phyloP scores from a whole-genome alignment of 2,113 vertebrate species.

The Brienomyrus longianalis region DNA sequence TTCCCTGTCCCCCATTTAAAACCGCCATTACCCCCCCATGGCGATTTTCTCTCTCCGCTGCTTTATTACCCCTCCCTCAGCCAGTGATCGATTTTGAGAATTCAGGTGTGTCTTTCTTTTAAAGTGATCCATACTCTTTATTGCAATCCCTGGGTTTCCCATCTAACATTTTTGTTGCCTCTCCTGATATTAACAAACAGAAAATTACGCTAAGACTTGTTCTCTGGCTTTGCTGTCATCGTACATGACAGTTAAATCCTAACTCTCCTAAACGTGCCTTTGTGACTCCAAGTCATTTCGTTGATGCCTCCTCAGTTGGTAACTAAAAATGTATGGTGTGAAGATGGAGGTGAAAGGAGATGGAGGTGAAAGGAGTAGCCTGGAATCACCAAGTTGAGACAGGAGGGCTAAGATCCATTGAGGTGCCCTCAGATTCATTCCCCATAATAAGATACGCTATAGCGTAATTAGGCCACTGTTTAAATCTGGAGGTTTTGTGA shows the following conservation, averaged over 20 bases:
- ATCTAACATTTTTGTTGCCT: background rate
- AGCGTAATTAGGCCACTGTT: too few species aligned
- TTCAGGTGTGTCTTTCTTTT: background rate
- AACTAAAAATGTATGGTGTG: too few species aligned
- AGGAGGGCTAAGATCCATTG: too few species aligned
- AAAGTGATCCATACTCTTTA: constrained; percentile 2
- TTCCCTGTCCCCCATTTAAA: background rate
- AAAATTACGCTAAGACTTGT: background rate
- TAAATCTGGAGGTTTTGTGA: too few species aligned
- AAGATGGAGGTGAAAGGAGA: too few species aligned
- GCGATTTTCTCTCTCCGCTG: background rate
- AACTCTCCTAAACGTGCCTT: background rate
- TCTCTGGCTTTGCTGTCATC: background rate
- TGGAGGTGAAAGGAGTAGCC: too few species aligned
- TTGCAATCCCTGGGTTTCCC: background rate
- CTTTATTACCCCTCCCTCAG: background rate
- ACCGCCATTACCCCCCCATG: background rate
- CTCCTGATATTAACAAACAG: background rate
- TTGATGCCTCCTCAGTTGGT: too few species aligned
- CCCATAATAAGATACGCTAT: too few species aligned
- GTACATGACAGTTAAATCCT: background rate
- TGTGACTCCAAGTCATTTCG: background rate
- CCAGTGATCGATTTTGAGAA: background rate
- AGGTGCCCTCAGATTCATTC: too few species aligned
- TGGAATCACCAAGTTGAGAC: too few species aligned